A percentile compares a stretch with the other conserved stretches of the same genome.
Evolutionary conservation across 2,888 invertebrate species (phyloP).

Genomic region (Strigamia transsilvanica): DNA sequence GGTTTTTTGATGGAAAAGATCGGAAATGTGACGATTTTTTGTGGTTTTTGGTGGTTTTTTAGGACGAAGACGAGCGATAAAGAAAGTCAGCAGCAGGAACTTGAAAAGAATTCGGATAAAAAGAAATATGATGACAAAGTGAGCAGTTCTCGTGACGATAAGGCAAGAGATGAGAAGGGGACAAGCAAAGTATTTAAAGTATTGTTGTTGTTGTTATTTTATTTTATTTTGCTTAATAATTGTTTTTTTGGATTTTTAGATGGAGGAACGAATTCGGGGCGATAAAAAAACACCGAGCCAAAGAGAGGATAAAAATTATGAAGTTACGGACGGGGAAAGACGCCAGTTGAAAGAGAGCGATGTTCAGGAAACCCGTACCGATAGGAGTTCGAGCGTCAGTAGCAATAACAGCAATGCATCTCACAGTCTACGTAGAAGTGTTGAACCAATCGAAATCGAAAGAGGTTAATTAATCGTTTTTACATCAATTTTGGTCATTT

Average conservation of each 20-base stretch:
- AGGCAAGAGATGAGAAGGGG: neutral
- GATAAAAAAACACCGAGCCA: neutral
- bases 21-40: neutral
- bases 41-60: neutral
- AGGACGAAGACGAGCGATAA: neutral
- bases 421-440: slow-evolving; percentile 55
- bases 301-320: slow-evolving; percentile 50
- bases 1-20: neutral
- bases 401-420: slow-evolving; percentile 54
- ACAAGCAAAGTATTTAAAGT: neutral
- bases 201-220: neutral
- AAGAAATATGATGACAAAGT: neutral
- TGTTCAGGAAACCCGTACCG: slow-evolving; percentile 52
- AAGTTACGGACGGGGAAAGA: slow-evolving; percentile 51
- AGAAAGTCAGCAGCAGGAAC: slow-evolving; percentile 10
- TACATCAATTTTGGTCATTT: neutral
- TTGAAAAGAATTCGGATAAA: slow-evolving; percentile 36
- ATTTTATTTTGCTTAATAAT: neutral
- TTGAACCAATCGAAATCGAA: slow-evolving; percentile 55
- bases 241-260: neutral
- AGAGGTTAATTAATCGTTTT: slow-evolving; percentile 51
- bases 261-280: neutral
- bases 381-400: slow-evolving; percentile 54
- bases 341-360: slow-evolving; percentile 51
- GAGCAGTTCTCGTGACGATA: neutral